Conservation (phyloP, 1,140 invertebrate genomes). For the Proales similis region DNA sequence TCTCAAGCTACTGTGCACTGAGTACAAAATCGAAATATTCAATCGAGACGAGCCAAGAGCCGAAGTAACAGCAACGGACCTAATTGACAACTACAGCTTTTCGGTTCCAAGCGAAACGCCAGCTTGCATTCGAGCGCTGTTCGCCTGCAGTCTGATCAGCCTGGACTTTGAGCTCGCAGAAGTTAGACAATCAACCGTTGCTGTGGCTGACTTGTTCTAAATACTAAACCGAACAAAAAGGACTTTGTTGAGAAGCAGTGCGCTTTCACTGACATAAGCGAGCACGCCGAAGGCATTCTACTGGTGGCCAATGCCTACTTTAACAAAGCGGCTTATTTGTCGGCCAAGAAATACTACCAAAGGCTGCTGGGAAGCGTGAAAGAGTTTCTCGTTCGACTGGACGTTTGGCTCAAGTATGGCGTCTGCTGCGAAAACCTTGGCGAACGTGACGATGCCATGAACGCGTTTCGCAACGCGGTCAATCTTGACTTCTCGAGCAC, state of each 20-base stretch:
- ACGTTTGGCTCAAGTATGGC: constrained; percentile 34
- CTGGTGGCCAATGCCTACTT: constrained; percentile 21
- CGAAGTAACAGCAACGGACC: background rate
- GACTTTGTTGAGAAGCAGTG: no score
- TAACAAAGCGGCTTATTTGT: background rate
- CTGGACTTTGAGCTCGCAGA: constrained; percentile 9
- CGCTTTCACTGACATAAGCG: constrained; percentile 9
- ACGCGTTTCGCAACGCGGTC: constrained; percentile 26
- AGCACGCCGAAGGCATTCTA: background rate
- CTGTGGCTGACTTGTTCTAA: constrained; percentile 4
- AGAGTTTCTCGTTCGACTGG: constrained; percentile 25
- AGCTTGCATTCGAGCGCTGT: constrained; percentile 7
- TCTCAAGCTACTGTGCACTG: background rate
- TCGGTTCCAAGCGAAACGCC: no score
- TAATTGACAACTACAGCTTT: constrained; percentile 7
- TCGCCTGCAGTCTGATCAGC: constrained; percentile 6
- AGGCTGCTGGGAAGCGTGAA: constrained; percentile 3
- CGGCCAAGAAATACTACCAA: constrained; percentile 13
- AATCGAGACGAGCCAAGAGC: constrained; percentile 4
- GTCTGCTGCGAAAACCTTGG: constrained; percentile 13
- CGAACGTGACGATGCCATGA: constrained; percentile 29
- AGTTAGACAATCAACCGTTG: no score
- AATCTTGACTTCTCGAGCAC: constrained; percentile 12
- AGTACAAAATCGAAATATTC: background rate
- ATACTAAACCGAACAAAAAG: no score